Conservation (phyloP, 2,797 vertebrate genomes). For the Falco cherrug region DNA sequence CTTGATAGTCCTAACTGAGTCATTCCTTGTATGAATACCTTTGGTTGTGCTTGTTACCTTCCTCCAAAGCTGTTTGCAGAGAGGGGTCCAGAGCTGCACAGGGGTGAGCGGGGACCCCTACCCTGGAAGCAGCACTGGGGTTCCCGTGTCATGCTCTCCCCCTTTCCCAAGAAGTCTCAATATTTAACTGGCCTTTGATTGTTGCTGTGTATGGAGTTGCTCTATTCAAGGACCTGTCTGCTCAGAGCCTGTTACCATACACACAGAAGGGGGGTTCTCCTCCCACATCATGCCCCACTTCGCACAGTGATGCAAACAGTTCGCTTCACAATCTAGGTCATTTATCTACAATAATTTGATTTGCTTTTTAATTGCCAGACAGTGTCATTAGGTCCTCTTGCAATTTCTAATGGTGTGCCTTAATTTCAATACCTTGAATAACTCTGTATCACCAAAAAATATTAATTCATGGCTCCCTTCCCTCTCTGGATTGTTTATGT, state of each 20-base stretch:
- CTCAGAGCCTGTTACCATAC: background rate
- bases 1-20: background rate
- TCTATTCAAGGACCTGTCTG: background rate
- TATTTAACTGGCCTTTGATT: background rate
- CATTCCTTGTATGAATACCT: background rate
- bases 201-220: background rate
- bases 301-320: background rate
- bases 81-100: background rate
- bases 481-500: background rate
- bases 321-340: background rate
- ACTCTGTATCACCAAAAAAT: background rate
- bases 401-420: background rate
- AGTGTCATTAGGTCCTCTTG: background rate
- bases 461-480: background rate
- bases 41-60: background rate
- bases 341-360: background rate
- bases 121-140: background rate
- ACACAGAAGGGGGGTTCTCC: background rate
- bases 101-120: background rate
- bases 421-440: background rate
- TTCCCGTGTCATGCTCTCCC: background rate
- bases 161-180: background rate
- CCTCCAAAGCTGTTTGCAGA: background rate
- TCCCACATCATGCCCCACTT: accelerated
- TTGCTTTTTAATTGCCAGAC: background rate